These are phyloP conservation scores for Chaenodraco wilsoni DNA, from an alignment of 2,797 vertebrate species.

Conservation along the genomic window DNA sequence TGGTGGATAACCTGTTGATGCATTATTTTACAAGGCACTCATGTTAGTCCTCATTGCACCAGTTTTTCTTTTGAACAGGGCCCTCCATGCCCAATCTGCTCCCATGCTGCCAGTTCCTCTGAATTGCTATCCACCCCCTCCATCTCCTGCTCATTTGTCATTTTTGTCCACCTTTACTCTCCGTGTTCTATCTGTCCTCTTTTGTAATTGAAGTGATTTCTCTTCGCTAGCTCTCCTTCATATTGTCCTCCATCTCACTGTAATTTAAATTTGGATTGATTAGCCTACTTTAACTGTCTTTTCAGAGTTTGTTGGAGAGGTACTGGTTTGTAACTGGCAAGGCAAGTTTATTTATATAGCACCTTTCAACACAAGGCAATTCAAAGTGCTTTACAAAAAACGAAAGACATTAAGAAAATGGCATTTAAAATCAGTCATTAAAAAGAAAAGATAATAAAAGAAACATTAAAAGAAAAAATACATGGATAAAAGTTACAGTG, in stretches of 20 bases:
- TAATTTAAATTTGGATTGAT: not conserved
- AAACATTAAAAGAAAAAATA: too few relatives aligned
- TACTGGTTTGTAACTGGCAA: not conserved
- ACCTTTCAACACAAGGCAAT: too few relatives aligned
- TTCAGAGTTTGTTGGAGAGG: constrained; percentile 3
- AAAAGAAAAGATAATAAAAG: too few relatives aligned
- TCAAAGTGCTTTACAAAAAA: too few relatives aligned
- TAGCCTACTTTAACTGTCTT: not conserved
- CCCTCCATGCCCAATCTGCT: constrained; percentile 22
- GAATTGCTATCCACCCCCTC: constrained; percentile 22
- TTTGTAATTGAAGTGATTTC: constrained; percentile 10
- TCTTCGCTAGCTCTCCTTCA: constrained; percentile 1
- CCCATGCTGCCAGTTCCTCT: constrained; percentile 20
- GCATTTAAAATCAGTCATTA: too few relatives aligned
- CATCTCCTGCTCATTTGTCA: constrained; percentile 43
- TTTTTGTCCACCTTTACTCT: constrained; percentile 22
- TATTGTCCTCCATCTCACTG: constrained; percentile 17
- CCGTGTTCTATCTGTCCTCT: not conserved
- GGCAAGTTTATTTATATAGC: too few relatives aligned
- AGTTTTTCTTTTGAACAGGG: constrained; percentile 20
- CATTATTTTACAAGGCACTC: constrained; percentile 25
- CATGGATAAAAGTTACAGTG: too few relatives aligned
- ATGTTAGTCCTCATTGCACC: constrained; percentile 17
- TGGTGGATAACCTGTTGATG: constrained; percentile 29
- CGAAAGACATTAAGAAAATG: too few relatives aligned